Evolutionary conservation across 2,113 vertebrate species (phyloP), one percentile per base, ranked within the genome.

Genomic region (Mesitornis unicolor): DNA sequence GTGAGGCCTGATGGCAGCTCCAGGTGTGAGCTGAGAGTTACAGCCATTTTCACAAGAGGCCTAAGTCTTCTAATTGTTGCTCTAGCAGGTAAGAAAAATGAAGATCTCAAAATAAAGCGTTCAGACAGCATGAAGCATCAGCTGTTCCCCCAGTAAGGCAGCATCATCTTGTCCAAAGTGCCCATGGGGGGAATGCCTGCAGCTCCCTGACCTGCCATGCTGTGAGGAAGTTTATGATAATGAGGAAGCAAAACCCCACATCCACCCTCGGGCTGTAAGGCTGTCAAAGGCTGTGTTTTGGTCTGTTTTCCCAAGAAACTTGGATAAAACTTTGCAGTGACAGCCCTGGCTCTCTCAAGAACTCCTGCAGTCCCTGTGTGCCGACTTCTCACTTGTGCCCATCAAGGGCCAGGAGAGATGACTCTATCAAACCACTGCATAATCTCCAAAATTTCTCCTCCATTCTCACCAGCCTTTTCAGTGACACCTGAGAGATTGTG

Each of bases 331-430:
- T 80, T 51, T 31, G 12, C 5, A 5, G 16, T 33, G 68, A 36
- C 48, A 35, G 63, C 33, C 18, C 83, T 63, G 40, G 17, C 31
- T 54, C 17, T 42, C n/a, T n/a, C n/a, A n/a, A n/a, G n/a, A n/a
- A n/a, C 16, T 9, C 28, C 42, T 45, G 73, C 16, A 33, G 20
- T 10, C n/a, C 12, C 7, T 0, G 9, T 10, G 36, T 59, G 50
- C 7, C 5, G 1, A 9, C 35, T 56, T 48, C 63, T 77, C 14
- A 12, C 33, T 50, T 5, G 1, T 19, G 15, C 8, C 10, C n/a
- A 38, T 12, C 53, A 67, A 38, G 47, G 60, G 38, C 16, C 45
- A 50, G 57, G 28, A 43, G 33, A 4, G 35, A 33, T 38, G 35
- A 35, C 7, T 43, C 7, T 61, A 36, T 48, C 75, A 73, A 1